Conservation (phyloP, 2,113 vertebrate species). For the Gnathonemus echidnorhynchus region DNA sequence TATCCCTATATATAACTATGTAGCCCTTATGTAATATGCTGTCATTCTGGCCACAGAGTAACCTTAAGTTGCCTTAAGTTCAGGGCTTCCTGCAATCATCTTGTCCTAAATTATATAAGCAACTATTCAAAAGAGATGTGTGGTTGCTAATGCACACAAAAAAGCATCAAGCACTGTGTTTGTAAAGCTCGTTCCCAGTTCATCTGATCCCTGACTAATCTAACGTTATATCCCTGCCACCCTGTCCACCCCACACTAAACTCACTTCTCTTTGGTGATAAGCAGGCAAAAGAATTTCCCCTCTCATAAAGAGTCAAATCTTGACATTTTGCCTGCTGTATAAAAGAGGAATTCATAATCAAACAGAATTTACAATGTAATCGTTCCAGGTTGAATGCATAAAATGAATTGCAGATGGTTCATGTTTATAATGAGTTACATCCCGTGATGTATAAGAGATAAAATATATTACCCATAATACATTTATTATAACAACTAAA, state of each 20-base stretch:
- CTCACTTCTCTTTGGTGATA: background rate
- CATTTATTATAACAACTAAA: background rate
- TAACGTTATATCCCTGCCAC: background rate
- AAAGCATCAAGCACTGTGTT: background rate
- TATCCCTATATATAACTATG: background rate
- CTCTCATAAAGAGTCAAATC: background rate
- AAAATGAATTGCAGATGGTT: constrained; percentile 4
- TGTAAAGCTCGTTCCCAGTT: background rate
- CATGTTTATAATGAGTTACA: background rate
- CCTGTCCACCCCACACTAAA: background rate
- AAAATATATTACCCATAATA: background rate
- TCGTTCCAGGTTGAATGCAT: background rate
- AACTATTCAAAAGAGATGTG: background rate
- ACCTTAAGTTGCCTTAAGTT: background rate
- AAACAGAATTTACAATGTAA: constrained; percentile 2
- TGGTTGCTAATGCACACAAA: background rate
- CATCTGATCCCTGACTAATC: background rate
- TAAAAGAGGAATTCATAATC: background rate
- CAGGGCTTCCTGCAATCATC: background rate
- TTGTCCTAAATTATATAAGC: background rate
- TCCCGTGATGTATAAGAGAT: background rate
- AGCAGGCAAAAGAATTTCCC: background rate
- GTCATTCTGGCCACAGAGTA: background rate
- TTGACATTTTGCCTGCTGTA: constrained; percentile 9
- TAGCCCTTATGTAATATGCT: background rate